A percentile compares a stretch with the other conserved stretches of the same genome.
Conservation (phyloP, 2,113 vertebrate genomes). For the Tamias sibiricus region DNA sequence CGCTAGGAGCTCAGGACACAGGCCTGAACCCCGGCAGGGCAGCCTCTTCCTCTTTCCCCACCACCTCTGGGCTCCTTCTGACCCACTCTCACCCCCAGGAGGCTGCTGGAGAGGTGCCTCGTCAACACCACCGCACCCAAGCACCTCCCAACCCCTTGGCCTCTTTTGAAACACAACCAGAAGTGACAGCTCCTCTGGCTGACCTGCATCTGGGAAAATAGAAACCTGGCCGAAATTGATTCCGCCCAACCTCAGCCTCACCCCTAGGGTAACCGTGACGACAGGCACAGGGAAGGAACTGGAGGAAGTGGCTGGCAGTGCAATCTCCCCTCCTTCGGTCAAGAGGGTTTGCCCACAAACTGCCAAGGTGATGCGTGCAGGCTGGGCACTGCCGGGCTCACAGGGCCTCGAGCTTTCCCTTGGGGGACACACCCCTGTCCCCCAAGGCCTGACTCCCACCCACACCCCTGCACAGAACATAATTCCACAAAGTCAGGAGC, state of each 20-base stretch:
- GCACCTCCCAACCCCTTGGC: slow-evolving; percentile 67
- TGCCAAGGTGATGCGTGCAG: slow-evolving; percentile 72
- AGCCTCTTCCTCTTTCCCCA: not conserved
- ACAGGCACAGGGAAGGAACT: slow-evolving; percentile 79
- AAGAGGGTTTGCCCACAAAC: slow-evolving; percentile 81
- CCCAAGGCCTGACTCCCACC: not conserved
- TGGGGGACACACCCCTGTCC: not conserved
- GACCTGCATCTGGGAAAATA: slow-evolving; percentile 69
- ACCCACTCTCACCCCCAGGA: not conserved
- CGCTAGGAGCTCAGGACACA: not conserved
- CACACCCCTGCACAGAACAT: not conserved
- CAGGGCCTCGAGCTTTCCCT: not conserved
- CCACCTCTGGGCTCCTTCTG: not conserved
- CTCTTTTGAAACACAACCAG: slow-evolving; percentile 75
- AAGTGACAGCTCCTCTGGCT: slow-evolving; percentile 80
- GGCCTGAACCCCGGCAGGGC: not conserved
- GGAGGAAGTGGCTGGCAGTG: slow-evolving; percentile 78
- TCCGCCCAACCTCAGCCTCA: slow-evolving; percentile 74
- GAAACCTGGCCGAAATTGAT: slow-evolving; percentile 75
- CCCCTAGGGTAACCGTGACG: slow-evolving; percentile 70
- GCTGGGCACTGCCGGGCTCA: not conserved
- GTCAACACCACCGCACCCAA: slow-evolving; percentile 12
- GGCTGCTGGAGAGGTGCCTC: slow-evolving; percentile 14
- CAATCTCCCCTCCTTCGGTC: slow-evolving; percentile 68
- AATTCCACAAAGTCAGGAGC: not conserved